Conservation (phyloP, 2,888 invertebrate species). For the Nebria brevicollis region DNA sequence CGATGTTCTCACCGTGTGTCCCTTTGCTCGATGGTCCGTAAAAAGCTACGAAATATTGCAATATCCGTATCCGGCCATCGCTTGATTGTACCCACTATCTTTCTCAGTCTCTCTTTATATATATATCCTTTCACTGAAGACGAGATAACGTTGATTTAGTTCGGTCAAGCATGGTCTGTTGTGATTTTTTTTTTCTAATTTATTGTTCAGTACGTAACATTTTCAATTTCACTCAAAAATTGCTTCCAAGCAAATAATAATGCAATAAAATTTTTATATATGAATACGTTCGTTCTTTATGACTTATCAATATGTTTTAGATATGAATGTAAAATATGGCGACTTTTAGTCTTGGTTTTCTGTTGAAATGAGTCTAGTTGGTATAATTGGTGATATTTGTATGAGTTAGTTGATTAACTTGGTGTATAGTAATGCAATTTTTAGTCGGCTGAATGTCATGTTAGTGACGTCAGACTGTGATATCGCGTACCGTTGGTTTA, state of each 20-base stretch:
- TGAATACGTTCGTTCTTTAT: too few species aligned
- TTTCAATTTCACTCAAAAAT: neutral
- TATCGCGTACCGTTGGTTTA: constrained; percentile 13
- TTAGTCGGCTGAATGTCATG: neutral
- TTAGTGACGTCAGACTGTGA: constrained; percentile 5
- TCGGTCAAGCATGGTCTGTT: neutral
- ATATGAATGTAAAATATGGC: too few species aligned
- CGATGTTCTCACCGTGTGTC: constrained; percentile 12
- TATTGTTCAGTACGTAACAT: neutral
- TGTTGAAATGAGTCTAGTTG: neutral
- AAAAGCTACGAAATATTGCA: constrained; percentile 48
- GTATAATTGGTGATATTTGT: neutral
- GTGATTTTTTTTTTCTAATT: neutral
- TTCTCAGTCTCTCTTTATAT: neutral
- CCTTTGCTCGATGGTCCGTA: constrained; percentile 43
- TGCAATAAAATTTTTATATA: too few species aligned
- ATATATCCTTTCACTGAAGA: neutral
- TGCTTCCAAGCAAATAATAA: neutral
- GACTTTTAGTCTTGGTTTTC: neutral
- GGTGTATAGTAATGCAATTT: neutral
- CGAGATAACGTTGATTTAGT: constrained; percentile 1
- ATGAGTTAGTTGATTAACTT: neutral
- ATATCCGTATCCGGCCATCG: constrained; percentile 40
- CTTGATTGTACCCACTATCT: neutral
- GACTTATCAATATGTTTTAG: too few species aligned